Conservation (phyloP, 2,888 invertebrate genomes). For the Papilio demoleus region DNA sequence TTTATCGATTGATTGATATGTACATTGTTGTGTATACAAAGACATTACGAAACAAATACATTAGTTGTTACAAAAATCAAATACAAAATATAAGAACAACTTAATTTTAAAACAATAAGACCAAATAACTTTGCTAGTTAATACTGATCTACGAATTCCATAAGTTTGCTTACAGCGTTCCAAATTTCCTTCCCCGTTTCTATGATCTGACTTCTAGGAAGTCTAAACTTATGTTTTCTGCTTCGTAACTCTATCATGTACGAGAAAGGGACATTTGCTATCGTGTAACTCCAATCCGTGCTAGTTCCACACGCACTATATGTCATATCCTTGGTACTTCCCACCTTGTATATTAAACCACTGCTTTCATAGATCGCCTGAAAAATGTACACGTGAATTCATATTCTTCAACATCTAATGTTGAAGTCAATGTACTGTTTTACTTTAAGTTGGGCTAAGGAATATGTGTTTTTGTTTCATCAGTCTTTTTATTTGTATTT, state of each 20-base stretch:
- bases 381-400: constrained; percentile 42
- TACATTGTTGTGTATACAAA: constrained; percentile 1
- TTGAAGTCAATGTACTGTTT: no score
- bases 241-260: constrained; percentile 76
- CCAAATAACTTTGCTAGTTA: no score
- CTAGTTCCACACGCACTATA: constrained; percentile 76
- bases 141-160: constrained; percentile 65
- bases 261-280: constrained; percentile 74
- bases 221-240: constrained; percentile 64
- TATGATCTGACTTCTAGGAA: constrained; percentile 70
- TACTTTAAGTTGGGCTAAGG: no score
- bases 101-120: neutral
- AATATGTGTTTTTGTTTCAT: no score
- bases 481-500: no score
- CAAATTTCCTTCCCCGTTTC: constrained; percentile 69
- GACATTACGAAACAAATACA: constrained; percentile 5
- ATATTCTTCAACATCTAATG: neutral
- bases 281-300: constrained; percentile 75
- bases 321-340: constrained; percentile 74
- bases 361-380: constrained; percentile 72
- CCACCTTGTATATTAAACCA: constrained; percentile 73
- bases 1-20: neutral
- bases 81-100: constrained; percentile 33
- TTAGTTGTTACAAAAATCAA: neutral
- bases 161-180: constrained; percentile 65